Evolutionary conservation across 2,797 vertebrate genomes (phyloP), one percentile per base, ranked within the genome.

Genomic region (Acanthis flammea): DNA sequence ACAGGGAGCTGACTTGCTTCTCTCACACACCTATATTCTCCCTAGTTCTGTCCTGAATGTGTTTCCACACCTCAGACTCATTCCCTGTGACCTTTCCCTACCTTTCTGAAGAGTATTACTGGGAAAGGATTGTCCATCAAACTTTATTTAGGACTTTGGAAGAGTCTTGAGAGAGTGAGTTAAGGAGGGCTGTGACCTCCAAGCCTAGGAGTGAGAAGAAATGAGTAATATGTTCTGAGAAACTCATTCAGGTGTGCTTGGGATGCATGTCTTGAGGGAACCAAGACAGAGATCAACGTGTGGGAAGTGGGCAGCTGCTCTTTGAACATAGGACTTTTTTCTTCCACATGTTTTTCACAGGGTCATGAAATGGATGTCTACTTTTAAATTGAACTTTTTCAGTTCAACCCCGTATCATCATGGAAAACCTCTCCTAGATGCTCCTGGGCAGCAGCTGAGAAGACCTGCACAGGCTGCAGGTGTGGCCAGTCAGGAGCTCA

Each of bases 1-100:
- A 3, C 1, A 2, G 37, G 45, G n/a, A 72, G 50, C 60, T 54
- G 35, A 37, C 35, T 14, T 62, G 17, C 22, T 71, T 30, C 62
- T 57, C 19, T 60, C 41, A 25, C 0, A 0, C 2, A 1, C 8
- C 16, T 41, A 1, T 28, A n/a, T 57, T 73, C 3, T 3, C 14
- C 22, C 14, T 8, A 2, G 9, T 53, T 87, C 55, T 77, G 33
- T 61, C 31, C 33, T n/a, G 25, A 65, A 27, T 45, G 19, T 58
- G 14, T 45, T 89, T 79, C 27, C n/a, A 33, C 50, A 44, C 37
- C 7, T 48, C 48, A 25, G 12, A 13, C 15, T 57, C 4, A 22
- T 82, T 57, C 42, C 10, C 17, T 66, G 28, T 3, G 0, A 6
- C 39, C 33, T 82, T 70, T 76, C 23, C 16, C 27, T 63, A 23